Conservation (phyloP, 2,113 vertebrate genomes). For the Synchiropus splendidus region DNA sequence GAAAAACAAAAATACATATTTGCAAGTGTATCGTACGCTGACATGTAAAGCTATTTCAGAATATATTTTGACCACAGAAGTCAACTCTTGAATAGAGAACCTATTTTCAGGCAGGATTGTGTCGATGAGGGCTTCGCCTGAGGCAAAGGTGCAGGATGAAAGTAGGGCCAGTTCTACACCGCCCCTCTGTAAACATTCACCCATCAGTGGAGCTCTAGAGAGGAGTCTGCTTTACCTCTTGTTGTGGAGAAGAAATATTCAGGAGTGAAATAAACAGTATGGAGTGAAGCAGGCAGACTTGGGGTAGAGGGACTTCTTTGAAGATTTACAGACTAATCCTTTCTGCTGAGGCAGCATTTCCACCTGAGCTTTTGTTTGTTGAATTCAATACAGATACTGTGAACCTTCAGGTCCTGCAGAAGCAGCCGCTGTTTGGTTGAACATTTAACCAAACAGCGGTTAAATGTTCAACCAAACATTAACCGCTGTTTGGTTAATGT, state of each 20-base stretch:
- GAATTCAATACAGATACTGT: constrained; percentile 24
- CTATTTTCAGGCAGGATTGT: too few species aligned
- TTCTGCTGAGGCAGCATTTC: constrained; percentile 41
- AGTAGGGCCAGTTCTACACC: constrained; percentile 32
- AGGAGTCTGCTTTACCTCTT: constrained; percentile 16
- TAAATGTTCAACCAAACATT: too few species aligned
- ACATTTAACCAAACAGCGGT: too few species aligned
- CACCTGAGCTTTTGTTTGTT: constrained; percentile 52
- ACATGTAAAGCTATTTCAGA: too few species aligned
- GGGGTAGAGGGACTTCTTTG: constrained; percentile 50
- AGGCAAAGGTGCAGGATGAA: constrained; percentile 41
- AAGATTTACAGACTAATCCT: constrained; percentile 62
- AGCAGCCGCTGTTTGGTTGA: too few species aligned
- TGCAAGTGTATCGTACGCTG: too few species aligned
- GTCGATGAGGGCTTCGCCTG: constrained; percentile 25
- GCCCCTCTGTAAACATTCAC: constrained; percentile 30
- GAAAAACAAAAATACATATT: too few species aligned
- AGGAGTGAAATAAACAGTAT: constrained; percentile 4
- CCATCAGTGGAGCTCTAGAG: constrained; percentile 19
- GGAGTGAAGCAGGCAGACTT: constrained; percentile 35
- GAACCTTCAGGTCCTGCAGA: constrained; percentile 22
- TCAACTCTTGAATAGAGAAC: too few species aligned
- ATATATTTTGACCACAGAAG: too few species aligned
- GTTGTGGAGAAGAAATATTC: background rate
- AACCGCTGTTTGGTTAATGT: too few species aligned